phyloP scores from a whole-genome alignment of 2,888 invertebrate genomes.

The Eristalinus aeneus region DNA sequence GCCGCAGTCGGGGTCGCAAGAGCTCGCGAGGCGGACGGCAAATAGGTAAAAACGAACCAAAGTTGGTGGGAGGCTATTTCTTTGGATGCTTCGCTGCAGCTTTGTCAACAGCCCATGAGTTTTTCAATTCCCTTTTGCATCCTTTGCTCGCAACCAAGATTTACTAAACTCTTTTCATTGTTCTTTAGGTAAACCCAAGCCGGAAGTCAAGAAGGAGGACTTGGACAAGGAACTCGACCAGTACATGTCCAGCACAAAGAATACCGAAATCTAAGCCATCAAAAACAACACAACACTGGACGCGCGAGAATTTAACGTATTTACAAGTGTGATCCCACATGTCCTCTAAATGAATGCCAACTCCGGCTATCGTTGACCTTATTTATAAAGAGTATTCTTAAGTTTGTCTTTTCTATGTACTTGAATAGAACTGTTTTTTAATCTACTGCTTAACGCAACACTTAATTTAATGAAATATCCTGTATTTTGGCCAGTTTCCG shows the following conservation, averaged over 20 bases:
- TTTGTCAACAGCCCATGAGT: slow-evolving; percentile 53
- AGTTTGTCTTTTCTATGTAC: neutral
- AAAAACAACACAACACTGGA: neutral
- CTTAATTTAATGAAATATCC: slow-evolving; percentile 5
- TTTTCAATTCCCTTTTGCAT: slow-evolving; percentile 22
- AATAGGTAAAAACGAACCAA: slow-evolving; percentile 77
- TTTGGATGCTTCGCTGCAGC: slow-evolving; percentile 58
- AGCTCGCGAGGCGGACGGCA: slow-evolving; percentile 74
- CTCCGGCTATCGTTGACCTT: slow-evolving; percentile 8
- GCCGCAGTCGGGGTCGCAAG: slow-evolving; percentile 76
- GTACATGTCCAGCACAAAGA: slow-evolving; percentile 86
- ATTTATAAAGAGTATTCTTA: slow-evolving; percentile 4
- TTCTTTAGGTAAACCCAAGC: slow-evolving; percentile 71
- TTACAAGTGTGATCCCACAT: neutral
- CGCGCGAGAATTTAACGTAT: slow-evolving; percentile 10
- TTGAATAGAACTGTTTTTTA: neutral
- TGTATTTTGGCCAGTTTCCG: slow-evolving; percentile 7
- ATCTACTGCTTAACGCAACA: neutral
- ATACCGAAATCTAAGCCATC: slow-evolving; percentile 60
- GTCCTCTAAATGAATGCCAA: neutral
- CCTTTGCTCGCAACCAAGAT: neutral
- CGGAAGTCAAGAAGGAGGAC: slow-evolving; percentile 82
- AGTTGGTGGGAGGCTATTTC: slow-evolving; percentile 60
- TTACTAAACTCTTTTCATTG: slow-evolving; percentile 31
- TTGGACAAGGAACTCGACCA: slow-evolving; percentile 87